phyloP scores from a whole-genome alignment of 2,797 vertebrate species.

The Siniperca scherzeri region DNA sequence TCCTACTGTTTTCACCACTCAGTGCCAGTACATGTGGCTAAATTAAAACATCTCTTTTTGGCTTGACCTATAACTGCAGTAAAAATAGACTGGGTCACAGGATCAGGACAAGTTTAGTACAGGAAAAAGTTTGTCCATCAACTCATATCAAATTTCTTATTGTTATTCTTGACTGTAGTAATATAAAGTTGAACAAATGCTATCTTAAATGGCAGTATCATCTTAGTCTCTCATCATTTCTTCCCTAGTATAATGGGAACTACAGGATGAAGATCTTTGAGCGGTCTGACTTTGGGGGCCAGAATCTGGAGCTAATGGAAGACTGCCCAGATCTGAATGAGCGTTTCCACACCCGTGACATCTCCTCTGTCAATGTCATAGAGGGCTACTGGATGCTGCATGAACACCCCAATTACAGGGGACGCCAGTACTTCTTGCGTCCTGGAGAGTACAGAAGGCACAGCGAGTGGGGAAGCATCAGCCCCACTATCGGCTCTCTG shows the following conservation, averaged over 20 bases:
- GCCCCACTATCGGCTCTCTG: slow-evolving; percentile 84
- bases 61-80: slow-evolving; percentile 6
- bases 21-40: slow-evolving; percentile 34
- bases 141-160: neutral
- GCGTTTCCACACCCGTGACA: slow-evolving; percentile 86
- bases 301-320: slow-evolving; percentile 85
- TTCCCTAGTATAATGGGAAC: slow-evolving; percentile 81
- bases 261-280: slow-evolving; percentile 88
- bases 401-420: slow-evolving; percentile 87
- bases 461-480: slow-evolving; percentile 85
- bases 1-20: slow-evolving; percentile 12
- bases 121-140: neutral
- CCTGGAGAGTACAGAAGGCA: slow-evolving; percentile 88
- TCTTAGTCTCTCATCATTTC: slow-evolving; percentile 11
- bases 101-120: neutral
- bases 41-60: slow-evolving; percentile 32
- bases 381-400: slow-evolving; percentile 90
- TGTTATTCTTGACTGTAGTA: neutral
- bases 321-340: slow-evolving; percentile 86
- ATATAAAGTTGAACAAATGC: neutral
- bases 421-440: slow-evolving; percentile 87
- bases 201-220: neutral
- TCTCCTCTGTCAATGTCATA: slow-evolving; percentile 86
- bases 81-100: neutral
- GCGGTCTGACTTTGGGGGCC: slow-evolving; percentile 85